Percentiles rank a stretch among this genome's conserved stretches.
Evolutionary conservation across 2,888 invertebrate genomes (phyloP).

Genomic region (Drosophila nr. medialis): DNA sequence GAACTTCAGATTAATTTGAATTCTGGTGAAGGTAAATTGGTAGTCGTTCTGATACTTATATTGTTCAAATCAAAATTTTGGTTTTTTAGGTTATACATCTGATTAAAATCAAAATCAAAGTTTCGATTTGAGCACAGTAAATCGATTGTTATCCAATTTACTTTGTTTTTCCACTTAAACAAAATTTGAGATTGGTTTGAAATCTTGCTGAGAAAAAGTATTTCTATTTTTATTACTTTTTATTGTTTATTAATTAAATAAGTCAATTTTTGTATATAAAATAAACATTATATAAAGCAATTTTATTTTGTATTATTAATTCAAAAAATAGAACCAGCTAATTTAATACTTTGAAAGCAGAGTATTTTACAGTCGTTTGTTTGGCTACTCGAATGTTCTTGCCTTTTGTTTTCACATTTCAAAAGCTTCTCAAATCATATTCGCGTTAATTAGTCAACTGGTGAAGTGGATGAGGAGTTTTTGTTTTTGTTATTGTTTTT

Average conservation of each 20-base stretch:
- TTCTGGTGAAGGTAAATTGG: not conserved
- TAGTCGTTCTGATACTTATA: not conserved
- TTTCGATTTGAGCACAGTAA: not conserved
- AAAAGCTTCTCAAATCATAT: constrained; percentile 32
- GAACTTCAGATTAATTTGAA: not conserved
- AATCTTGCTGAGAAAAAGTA: not conserved
- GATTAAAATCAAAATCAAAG: too few species aligned
- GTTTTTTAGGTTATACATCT: not conserved
- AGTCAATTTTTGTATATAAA: not conserved
- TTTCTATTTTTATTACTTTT: not conserved
- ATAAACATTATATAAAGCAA: not conserved
- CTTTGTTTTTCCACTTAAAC: not conserved
- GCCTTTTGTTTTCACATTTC: constrained; percentile 9
- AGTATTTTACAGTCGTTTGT: not conserved
- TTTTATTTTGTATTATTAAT: not conserved
- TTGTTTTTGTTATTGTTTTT: not conserved
- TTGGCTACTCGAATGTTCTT: not conserved
- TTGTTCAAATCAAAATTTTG: too few species aligned
- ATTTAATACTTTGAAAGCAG: not conserved
- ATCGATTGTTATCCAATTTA: not conserved
- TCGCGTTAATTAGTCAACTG: constrained; percentile 54
- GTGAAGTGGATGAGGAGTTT: constrained; percentile 12
- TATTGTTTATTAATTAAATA: not conserved
- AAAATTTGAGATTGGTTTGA: not conserved
- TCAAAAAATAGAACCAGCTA: not conserved